These are phyloP conservation scores for Actinia equina DNA, from an alignment of 64 coral and sea anemone species.

Conservation along the genomic window DNA sequence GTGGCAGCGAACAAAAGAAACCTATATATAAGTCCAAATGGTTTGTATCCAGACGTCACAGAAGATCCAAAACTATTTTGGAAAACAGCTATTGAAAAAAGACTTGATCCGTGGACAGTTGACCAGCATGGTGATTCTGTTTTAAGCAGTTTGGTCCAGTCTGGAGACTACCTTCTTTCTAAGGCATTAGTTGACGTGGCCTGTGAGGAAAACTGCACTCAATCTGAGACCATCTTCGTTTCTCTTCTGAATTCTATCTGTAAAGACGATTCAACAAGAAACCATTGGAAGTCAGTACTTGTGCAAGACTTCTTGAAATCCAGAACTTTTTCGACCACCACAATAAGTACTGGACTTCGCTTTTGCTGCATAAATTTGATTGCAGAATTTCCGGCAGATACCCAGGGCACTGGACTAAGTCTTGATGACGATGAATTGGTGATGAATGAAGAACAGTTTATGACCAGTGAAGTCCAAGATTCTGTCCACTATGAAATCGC, in stretches of 20 bases:
- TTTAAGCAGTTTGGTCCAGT: not conserved
- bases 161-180: not conserved
- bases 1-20: not conserved
- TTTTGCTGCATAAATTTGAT: slow-evolving; percentile 3
- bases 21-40: not conserved
- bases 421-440: no score
- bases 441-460: no score
- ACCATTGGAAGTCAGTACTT: not conserved
- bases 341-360: not conserved
- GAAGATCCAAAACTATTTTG: not conserved
- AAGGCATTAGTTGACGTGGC: not conserved
- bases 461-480: no score
- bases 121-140: not conserved
- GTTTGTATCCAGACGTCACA: not conserved
- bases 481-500: not conserved
- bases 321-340: not conserved
- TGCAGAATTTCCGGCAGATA: not conserved
- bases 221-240: no score
- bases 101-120: not conserved
- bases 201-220: not conserved
- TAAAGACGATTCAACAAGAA: not conserved
- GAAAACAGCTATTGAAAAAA: not conserved
- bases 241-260: not conserved
- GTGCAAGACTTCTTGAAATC: not conserved
- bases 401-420: no score